Percentiles rank a stretch among this genome's conserved stretches.
Conservation (phyloP, 2,888 invertebrate species). For the Diaperis boleti region DNA sequence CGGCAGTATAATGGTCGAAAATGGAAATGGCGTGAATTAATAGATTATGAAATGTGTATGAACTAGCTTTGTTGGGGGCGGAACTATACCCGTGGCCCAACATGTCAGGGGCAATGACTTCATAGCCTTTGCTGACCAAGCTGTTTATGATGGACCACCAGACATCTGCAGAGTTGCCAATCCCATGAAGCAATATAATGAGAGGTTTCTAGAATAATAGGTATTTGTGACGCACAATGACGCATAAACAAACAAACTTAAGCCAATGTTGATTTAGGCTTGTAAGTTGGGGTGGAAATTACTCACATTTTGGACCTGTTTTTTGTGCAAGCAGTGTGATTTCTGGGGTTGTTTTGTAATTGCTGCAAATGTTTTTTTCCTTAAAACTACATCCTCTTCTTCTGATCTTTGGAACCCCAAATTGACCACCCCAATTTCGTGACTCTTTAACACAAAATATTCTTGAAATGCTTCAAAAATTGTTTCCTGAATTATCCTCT, state of each 20-base stretch:
- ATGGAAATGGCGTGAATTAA: constrained; percentile 71
- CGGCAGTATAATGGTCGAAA: constrained; percentile 72
- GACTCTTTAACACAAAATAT: constrained; percentile 52
- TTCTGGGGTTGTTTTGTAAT: constrained; percentile 21
- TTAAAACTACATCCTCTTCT: constrained; percentile 50
- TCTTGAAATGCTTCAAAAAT: constrained; percentile 63
- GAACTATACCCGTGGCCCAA: constrained; percentile 77
- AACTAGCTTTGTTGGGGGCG: constrained; percentile 69
- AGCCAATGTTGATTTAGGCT: too few species aligned
- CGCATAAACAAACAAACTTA: neutral
- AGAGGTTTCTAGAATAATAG: constrained; percentile 64
- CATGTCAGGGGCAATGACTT: constrained; percentile 76
- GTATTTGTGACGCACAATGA: too few species aligned
- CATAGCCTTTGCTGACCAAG: constrained; percentile 71
- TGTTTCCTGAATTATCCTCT: constrained; percentile 62
- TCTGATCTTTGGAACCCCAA: constrained; percentile 56
- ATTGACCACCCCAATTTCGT: constrained; percentile 55
- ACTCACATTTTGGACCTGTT: constrained; percentile 47
- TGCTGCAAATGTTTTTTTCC: constrained; percentile 40
- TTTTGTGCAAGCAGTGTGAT: constrained; percentile 46
- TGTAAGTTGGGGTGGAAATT: too few species aligned
- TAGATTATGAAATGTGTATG: constrained; percentile 73
- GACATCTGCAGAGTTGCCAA: constrained; percentile 74
- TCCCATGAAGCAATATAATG: constrained; percentile 76
- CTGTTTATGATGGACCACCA: constrained; percentile 73